These are phyloP conservation scores for Tubulanus polymorphus DNA, from an alignment of 2,888 invertebrate species.

Conservation along the genomic window DNA sequence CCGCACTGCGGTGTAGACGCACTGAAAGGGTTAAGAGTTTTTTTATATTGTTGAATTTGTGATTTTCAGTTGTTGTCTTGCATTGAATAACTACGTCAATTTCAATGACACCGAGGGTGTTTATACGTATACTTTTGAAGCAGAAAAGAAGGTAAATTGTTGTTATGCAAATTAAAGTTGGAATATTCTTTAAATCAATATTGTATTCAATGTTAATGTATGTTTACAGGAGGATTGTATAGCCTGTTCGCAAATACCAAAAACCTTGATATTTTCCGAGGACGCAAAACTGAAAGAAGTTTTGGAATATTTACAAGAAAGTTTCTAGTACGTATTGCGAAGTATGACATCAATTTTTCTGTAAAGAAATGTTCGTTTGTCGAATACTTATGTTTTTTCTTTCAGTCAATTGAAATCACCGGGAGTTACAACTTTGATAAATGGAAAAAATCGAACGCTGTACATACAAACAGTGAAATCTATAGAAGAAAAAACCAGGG, in stretches of 20 bases:
- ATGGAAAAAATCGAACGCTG: slow-evolving; percentile 81
- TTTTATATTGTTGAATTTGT: too few relatives aligned
- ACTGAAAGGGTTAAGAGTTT: too few relatives aligned
- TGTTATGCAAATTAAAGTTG: too few relatives aligned
- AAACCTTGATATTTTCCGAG: slow-evolving; percentile 45
- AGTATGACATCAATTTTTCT: slow-evolving; percentile 1
- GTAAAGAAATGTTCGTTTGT: background rate
- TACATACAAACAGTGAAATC: slow-evolving; percentile 90
- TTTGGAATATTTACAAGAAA: slow-evolving; percentile 74
- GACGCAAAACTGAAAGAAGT: slow-evolving; percentile 72
- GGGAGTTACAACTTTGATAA: slow-evolving; percentile 65
- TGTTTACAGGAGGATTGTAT: slow-evolving; percentile 66
- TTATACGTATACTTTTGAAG: slow-evolving; percentile 91
- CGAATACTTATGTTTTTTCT: slow-evolving; percentile 4
- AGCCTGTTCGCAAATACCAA: slow-evolving; percentile 63
- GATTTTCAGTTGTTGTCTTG: slow-evolving; percentile 66
- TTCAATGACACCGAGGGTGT: slow-evolving; percentile 94
- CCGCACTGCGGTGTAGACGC: too few relatives aligned
- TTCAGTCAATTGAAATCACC: slow-evolving; percentile 83
- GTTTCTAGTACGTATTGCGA: slow-evolving; percentile 42
- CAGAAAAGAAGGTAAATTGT: slow-evolving; percentile 68
- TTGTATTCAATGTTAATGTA: too few relatives aligned
- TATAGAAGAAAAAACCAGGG: slow-evolving; percentile 82
- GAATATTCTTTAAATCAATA: too few relatives aligned
- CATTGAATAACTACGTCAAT: slow-evolving; percentile 93